These are phyloP conservation scores for Neosalanx taihuensis DNA, from an alignment of 2,797 vertebrate species.

Conservation along the genomic window DNA sequence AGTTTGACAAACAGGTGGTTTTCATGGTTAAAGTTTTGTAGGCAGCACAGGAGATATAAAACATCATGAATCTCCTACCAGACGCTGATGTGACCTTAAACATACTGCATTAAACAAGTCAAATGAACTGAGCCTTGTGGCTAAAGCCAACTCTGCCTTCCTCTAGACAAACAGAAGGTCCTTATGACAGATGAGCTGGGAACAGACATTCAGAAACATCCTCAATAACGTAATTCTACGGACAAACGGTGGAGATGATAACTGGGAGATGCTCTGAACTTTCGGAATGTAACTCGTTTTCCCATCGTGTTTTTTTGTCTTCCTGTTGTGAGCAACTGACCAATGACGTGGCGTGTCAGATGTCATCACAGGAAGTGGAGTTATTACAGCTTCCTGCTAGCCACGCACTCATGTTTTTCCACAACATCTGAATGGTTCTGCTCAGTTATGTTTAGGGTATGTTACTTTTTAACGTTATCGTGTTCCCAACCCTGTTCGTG, in stretches of 20 bases:
- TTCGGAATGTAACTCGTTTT: slow-evolving; percentile 13
- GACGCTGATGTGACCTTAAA: slow-evolving; percentile 9
- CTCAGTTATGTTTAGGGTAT: no score
- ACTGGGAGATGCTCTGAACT: background rate
- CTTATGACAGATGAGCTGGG: background rate
- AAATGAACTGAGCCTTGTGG: background rate
- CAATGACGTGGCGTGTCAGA: background rate
- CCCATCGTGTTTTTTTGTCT: background rate
- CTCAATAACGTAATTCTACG: background rate
- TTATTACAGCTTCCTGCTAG: background rate
- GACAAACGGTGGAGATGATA: background rate
- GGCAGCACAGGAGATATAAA: slow-evolving; percentile 21
- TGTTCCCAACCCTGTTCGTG: no score
- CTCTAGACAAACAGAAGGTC: slow-evolving; percentile 1
- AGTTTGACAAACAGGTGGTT: background rate
- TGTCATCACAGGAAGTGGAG: background rate
- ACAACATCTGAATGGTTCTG: no score
- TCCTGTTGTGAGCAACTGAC: background rate
- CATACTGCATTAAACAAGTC: slow-evolving; percentile 1
- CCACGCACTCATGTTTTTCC: no score
- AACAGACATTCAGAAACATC: background rate
- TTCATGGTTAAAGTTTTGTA: slow-evolving; percentile 3
- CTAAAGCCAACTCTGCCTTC: background rate
- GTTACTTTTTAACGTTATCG: no score
- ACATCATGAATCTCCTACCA: slow-evolving; percentile 21